These are phyloP conservation scores for Columba guinea DNA, from an alignment of 2,797 vertebrate species.

Conservation along the genomic window DNA sequence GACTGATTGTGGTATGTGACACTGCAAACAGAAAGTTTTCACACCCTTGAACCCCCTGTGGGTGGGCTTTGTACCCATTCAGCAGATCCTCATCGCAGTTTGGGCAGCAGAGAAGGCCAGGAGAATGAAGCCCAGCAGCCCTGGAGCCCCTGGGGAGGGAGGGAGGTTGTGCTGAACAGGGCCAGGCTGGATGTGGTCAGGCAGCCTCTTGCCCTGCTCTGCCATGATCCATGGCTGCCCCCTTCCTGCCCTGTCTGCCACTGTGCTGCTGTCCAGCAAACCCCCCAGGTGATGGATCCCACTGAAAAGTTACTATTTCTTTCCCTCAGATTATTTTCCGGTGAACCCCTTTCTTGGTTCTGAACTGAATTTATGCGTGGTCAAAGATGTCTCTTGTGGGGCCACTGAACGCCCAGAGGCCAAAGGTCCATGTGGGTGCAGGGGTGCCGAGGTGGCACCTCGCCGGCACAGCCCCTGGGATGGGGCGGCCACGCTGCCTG, in stretches of 20 bases:
- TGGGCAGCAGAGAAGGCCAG: background rate
- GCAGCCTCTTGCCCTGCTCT: background rate
- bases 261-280: background rate
- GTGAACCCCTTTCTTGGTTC: background rate
- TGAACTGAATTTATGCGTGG: background rate
- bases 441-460: background rate
- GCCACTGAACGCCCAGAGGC: background rate
- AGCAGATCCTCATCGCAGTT: background rate
- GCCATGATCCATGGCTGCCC: background rate
- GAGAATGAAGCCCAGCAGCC: background rate
- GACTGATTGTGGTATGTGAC: background rate
- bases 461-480: accelerated
- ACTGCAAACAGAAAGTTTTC: background rate
- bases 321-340: background rate
- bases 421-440: background rate
- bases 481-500: accelerated
- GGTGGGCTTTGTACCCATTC: background rate
- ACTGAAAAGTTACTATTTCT: background rate
- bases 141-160: background rate
- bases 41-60: background rate
- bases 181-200: background rate
- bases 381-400: background rate
- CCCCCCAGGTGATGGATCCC: background rate
- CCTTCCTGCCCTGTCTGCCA: background rate
- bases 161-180: background rate